Evolutionary conservation across 2,797 vertebrate genomes (phyloP).

Genomic region (Semotilus atromaculatus): DNA sequence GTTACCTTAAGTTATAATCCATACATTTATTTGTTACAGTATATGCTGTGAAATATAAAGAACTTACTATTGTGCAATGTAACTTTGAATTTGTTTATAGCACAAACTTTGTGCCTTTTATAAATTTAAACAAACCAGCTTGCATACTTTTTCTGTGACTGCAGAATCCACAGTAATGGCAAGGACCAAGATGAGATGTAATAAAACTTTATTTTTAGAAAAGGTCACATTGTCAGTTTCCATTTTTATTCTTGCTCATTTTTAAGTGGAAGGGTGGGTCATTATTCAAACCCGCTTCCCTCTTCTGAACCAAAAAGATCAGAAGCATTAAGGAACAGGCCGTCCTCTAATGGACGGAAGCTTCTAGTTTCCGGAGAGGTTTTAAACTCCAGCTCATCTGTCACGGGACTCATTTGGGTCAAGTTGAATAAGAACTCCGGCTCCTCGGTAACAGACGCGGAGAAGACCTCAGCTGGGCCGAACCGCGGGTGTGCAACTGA

Average conservation of each 20-base stretch:
- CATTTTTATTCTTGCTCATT: background rate
- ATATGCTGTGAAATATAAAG: background rate
- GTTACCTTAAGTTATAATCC: background rate
- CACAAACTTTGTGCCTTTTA: background rate
- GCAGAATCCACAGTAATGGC: background rate
- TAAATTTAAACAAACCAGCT: background rate
- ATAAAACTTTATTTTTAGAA: constrained; percentile 6
- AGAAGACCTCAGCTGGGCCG: background rate
- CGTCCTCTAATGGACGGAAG: background rate
- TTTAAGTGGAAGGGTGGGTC: background rate
- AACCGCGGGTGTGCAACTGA: background rate
- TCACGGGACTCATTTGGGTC: background rate
- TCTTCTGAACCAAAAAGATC: background rate
- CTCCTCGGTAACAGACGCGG: background rate
- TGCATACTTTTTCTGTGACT: background rate
- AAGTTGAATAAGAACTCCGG: background rate
- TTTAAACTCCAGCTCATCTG: background rate
- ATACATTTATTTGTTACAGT: background rate
- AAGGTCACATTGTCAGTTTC: background rate
- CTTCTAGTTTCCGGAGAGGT: background rate
- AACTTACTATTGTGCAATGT: background rate
- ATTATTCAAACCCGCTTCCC: constrained; percentile 18
- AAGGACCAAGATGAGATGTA: background rate
- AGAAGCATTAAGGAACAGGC: background rate
- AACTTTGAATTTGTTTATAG: no score